phyloP scores from a whole-genome alignment of 1,140 invertebrate species.

The Heliconius eleuchia region DNA sequence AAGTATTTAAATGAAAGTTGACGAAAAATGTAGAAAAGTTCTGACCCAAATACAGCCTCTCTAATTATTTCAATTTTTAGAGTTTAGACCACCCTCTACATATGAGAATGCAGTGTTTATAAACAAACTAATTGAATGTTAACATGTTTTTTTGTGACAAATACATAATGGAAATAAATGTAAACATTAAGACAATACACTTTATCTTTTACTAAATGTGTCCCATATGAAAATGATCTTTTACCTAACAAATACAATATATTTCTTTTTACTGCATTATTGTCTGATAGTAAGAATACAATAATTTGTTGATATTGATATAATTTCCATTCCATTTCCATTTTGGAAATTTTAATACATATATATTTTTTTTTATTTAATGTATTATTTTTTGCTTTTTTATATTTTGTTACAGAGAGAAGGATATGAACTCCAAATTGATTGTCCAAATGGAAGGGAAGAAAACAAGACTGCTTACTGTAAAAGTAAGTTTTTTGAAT shows the following conservation, averaged over 20 bases:
- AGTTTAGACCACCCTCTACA: conserved; percentile 14
- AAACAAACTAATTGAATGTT: conserved; percentile 30
- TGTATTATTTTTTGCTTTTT: conserved; percentile 30
- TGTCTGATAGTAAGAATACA: background rate
- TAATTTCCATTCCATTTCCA: background rate
- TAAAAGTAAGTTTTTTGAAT: conserved; percentile 83
- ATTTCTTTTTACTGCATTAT: background rate
- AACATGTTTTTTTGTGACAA: conserved; percentile 5
- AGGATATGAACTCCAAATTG: conserved; percentile 90
- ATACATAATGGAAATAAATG: background rate
- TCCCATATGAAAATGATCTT: no score
- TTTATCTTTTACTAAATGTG: background rate
- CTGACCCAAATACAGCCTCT: conserved; percentile 41
- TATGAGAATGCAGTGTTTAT: conserved; percentile 30
- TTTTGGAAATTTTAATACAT: background rate
- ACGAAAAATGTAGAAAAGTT: conserved; percentile 61
- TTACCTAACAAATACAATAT: no score
- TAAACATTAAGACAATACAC: background rate
- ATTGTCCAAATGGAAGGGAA: conserved; percentile 94
- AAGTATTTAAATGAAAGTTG: conserved; percentile 72
- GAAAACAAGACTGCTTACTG: conserved; percentile 90
- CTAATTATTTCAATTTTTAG: conserved; percentile 18
- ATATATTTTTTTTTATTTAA: background rate
- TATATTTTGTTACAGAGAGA: conserved; percentile 85
- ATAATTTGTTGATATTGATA: background rate